A percentile compares a stretch with the other conserved stretches of the same genome.
phyloP scores from a whole-genome alignment of 2,113 vertebrate species.

The Myanophis thanlyinensis region DNA sequence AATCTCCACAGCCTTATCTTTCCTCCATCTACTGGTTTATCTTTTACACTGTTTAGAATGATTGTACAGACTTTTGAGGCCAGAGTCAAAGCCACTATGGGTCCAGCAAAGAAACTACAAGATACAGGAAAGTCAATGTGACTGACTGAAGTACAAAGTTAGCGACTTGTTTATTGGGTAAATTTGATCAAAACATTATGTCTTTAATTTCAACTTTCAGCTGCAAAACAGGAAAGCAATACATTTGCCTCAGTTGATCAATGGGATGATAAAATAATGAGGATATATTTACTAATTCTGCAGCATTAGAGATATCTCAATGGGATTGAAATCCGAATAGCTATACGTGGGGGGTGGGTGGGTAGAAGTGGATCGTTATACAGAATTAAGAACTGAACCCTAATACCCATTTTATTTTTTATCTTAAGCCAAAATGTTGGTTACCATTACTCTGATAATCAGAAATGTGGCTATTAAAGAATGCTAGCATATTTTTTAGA shows the following conservation, averaged over 20 bases:
- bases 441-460: neutral
- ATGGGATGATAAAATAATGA: neutral
- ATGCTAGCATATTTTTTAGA: neutral
- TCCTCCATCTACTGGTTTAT: neutral
- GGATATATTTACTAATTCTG: neutral
- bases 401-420: neutral
- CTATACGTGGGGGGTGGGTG: neutral
- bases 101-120: neutral
- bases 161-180: neutral
- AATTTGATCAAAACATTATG: neutral
- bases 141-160: neutral
- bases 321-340: neutral
- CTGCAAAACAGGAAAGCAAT: neutral
- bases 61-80: neutral
- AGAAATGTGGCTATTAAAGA: neutral
- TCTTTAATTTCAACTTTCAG: neutral
- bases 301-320: too few relatives aligned
- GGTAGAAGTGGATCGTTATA: neutral
- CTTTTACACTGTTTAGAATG: neutral
- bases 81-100: neutral
- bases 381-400: neutral
- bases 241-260: neutral
- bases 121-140: neutral
- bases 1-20: neutral
- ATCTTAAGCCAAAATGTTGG: neutral